A percentile compares a stretch with the other conserved stretches of the same genome.
Evolutionary conservation across 2,888 invertebrate species (phyloP).

Genomic region (Eristalis pertinax): DNA sequence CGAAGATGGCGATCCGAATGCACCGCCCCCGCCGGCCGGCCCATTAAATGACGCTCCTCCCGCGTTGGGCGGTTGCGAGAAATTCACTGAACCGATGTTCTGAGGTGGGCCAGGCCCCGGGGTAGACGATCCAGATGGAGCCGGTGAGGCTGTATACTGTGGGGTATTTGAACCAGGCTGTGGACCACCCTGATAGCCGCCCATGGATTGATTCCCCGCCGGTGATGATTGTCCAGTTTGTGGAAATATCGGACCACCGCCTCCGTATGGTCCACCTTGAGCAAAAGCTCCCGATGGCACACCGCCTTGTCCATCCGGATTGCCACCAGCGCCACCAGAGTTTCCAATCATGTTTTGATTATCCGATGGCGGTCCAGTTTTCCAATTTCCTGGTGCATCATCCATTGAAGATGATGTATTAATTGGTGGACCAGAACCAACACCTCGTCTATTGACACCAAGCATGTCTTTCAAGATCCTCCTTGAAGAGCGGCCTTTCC

Average conservation of each 20-base stretch:
- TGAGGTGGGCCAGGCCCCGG: slow-evolving; percentile 88
- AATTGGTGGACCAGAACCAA: slow-evolving; percentile 83
- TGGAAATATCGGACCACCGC: slow-evolving; percentile 84
- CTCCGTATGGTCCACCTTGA: slow-evolving; percentile 83
- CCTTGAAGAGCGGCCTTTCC: neutral
- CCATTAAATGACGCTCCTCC: slow-evolving; percentile 86
- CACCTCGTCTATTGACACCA: slow-evolving; percentile 92
- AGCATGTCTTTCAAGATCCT: slow-evolving; percentile 69
- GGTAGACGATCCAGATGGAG: slow-evolving; percentile 91
- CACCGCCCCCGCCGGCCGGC: slow-evolving; percentile 84
- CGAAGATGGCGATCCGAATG: slow-evolving; percentile 87
- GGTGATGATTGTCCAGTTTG: slow-evolving; percentile 90
- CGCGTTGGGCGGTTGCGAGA: slow-evolving; percentile 83
- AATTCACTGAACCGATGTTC: slow-evolving; percentile 83
- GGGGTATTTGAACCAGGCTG: slow-evolving; percentile 90
- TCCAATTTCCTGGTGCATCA: slow-evolving; percentile 90
- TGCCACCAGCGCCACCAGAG: slow-evolving; percentile 84
- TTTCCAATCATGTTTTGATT: slow-evolving; percentile 72
- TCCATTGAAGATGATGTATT: slow-evolving; percentile 88
- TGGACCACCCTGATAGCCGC: slow-evolving; percentile 85
- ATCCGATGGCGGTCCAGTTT: slow-evolving; percentile 84
- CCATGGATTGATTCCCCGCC: slow-evolving; percentile 85
- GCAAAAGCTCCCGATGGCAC: slow-evolving; percentile 85
- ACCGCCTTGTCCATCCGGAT: slow-evolving; percentile 84
- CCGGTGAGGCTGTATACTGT: slow-evolving; percentile 93